Conservation (phyloP, 2,113 vertebrate species). For the Thalassoma bifasciatum region DNA sequence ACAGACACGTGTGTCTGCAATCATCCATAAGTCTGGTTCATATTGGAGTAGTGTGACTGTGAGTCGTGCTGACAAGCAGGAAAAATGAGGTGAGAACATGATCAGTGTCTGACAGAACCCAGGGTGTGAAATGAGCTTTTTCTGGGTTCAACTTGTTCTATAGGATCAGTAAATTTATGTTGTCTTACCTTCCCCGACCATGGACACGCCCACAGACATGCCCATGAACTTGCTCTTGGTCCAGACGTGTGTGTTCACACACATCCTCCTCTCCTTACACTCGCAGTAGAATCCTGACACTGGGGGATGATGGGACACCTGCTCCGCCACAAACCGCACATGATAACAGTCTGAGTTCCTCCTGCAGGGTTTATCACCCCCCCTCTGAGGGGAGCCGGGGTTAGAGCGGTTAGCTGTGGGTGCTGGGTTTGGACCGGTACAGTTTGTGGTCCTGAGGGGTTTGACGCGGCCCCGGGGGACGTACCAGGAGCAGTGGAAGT, state of each 20-base stretch:
- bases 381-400: constrained; percentile 47
- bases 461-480: constrained; percentile 87
- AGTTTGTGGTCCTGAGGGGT: constrained; percentile 76
- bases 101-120: no score
- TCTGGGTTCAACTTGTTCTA: no score
- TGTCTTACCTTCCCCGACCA: constrained; percentile 92
- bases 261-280: constrained; percentile 91
- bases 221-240: constrained; percentile 98
- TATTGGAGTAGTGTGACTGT: no score
- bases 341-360: constrained; percentile 77
- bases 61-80: no score
- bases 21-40: no score
- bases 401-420: constrained; percentile 59
- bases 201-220: constrained; percentile 94
- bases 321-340: constrained; percentile 91
- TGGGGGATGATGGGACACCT: constrained; percentile 93
- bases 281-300: constrained; percentile 95
- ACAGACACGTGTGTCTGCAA: no score
- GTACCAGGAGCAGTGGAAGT: constrained; percentile 92
- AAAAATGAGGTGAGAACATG: no score
- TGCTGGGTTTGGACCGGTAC: constrained; percentile 36
- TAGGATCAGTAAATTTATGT: background rate
- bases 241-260: constrained; percentile 90
- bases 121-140: no score
- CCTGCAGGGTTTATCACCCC: background rate